phyloP scores from a whole-genome alignment of 2,797 vertebrate species.

The Muraenolepis orangiensis region DNA sequence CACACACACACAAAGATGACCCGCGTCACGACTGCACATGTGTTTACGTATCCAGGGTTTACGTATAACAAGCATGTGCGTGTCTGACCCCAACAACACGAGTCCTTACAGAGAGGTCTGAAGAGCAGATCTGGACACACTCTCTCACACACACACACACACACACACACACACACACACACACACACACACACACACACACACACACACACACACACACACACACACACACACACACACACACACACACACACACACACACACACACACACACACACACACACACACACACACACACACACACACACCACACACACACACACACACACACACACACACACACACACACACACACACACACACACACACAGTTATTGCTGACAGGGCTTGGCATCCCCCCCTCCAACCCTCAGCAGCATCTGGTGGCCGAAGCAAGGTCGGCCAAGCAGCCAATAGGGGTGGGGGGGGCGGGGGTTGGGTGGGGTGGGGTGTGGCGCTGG shows the following conservation, averaged over 20 bases:
- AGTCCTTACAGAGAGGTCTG: neutral
- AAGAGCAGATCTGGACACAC: neutral
- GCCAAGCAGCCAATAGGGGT: slow-evolving; percentile 65
- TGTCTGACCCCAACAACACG: neutral
- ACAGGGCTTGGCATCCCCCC: slow-evolving; percentile 60
- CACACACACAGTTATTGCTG: slow-evolving; percentile 37
- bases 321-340: neutral
- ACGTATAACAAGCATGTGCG: too few relatives aligned
- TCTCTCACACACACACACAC: neutral
- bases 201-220: slow-evolving; percentile 4
- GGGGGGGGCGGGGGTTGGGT: neutral
- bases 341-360: slow-evolving; percentile 15
- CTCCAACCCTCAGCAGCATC: slow-evolving; percentile 74
- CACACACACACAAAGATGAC: neutral
- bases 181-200: neutral
- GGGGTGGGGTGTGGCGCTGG: slow-evolving; percentile 43
- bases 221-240: slow-evolving; percentile 15
- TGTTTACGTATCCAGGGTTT: neutral
- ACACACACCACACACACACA: neutral
- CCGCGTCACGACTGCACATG: neutral
- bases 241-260: neutral
- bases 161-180: neutral
- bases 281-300: neutral
- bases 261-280: neutral
- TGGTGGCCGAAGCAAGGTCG: slow-evolving; percentile 78